Percentiles rank a stretch among this genome's conserved stretches.
phyloP scores from a whole-genome alignment of 2,888 invertebrate species.

The Drosophila pegasa region DNA sequence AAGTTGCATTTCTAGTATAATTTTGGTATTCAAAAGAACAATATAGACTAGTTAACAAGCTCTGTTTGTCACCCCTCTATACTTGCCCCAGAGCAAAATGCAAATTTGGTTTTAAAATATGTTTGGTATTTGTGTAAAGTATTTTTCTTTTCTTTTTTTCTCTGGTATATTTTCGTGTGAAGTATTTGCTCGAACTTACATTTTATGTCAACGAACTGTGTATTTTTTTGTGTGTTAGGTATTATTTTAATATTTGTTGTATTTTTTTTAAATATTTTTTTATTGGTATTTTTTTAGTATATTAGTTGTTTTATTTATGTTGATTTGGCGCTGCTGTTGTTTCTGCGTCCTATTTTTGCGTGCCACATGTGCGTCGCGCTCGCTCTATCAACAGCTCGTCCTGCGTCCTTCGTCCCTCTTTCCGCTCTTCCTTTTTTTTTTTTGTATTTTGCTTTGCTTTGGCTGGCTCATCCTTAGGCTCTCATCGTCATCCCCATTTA shows the following conservation, averaged over 20 bases:
- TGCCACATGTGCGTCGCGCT: constrained; percentile 34
- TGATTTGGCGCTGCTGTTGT: constrained; percentile 13
- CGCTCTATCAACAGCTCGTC: constrained; percentile 29
- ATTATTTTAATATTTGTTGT: neutral
- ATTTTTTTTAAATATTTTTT: neutral
- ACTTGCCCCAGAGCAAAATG: neutral
- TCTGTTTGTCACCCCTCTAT: too few species aligned
- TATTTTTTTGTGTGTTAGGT: neutral
- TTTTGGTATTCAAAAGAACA: neutral
- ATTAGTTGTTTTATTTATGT: constrained; percentile 8
- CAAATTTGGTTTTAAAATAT: constrained; percentile 6
- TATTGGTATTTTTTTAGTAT: constrained; percentile 3
- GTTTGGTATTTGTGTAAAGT: constrained; percentile 2
- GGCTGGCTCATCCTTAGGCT: constrained; percentile 46
- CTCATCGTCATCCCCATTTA: constrained; percentile 72
- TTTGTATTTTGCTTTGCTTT: constrained; percentile 21
- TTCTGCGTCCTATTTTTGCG: constrained; percentile 25
- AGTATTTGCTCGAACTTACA: constrained; percentile 2
- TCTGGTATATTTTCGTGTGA: constrained; percentile 4
- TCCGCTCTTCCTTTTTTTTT: neutral
- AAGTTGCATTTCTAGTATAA: neutral
- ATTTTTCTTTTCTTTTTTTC: neutral
- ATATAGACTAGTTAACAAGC: neutral
- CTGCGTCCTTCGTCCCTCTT: constrained; percentile 7
- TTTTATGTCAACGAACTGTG: constrained; percentile 7